Percentiles rank a stretch among this genome's conserved stretches.
Conservation (phyloP, 2,113 vertebrate species). For the Macrotis lagotis region DNA sequence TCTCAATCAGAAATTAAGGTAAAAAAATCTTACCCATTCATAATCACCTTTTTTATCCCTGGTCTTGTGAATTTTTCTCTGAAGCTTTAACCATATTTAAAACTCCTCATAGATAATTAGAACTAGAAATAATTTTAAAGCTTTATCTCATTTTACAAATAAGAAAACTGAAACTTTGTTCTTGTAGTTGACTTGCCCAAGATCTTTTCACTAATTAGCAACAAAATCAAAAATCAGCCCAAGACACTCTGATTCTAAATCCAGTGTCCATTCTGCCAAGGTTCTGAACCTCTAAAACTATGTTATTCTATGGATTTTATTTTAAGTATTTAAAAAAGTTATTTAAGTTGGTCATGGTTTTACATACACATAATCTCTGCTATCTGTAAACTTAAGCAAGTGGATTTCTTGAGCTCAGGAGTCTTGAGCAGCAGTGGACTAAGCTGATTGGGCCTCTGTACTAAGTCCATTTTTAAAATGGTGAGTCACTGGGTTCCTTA, state of each 20-base stretch:
- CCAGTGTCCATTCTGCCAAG: neutral
- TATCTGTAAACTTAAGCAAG: neutral
- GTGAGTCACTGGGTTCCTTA: neutral
- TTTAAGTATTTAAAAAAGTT: neutral
- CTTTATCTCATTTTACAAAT: neutral
- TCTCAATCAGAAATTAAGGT: neutral
- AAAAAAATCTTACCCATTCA: neutral
- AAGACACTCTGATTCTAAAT: neutral
- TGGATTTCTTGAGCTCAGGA: neutral
- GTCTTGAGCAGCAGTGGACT: neutral
- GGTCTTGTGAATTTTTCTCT: constrained; percentile 27
- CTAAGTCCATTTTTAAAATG: neutral
- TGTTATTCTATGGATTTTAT: neutral
- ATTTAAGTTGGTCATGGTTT: neutral
- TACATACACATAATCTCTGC: neutral
- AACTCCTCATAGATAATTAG: neutral
- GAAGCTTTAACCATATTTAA: neutral
- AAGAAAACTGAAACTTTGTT: neutral
- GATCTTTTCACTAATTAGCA: neutral
- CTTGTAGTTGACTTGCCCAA: neutral
- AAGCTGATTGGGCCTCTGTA: neutral
- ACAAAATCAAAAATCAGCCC: neutral
- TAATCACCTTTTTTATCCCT: neutral
- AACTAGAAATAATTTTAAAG: neutral
- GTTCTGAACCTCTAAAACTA: neutral